phyloP scores from a whole-genome alignment of 23 tunicate species.

The Diplosoma virens region DNA sequence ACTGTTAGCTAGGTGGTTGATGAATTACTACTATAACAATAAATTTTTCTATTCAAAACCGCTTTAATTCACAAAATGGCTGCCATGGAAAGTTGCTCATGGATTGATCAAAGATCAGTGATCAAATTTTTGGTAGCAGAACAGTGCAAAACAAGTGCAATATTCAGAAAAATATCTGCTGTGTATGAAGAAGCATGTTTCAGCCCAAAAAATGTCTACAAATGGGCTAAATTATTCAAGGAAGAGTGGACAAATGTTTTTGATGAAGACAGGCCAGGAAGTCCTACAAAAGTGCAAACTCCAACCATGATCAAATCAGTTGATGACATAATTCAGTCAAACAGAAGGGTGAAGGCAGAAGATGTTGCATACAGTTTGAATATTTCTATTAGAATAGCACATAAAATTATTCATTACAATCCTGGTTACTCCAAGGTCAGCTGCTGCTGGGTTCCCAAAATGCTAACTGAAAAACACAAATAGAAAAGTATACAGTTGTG shows the following conservation, averaged over 20 bases:
- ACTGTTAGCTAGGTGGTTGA: no score
- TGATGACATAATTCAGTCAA: no score
- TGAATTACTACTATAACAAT: no score
- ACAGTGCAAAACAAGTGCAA: neutral
- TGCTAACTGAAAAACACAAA: neutral
- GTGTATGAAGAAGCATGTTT: neutral
- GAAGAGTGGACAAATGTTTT: no score
- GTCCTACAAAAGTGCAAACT: neutral
- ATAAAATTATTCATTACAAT: neutral
- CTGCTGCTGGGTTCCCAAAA: neutral
- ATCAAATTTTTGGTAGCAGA: neutral
- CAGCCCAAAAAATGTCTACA: no score
- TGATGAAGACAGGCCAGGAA: neutral
- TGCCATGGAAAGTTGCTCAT: neutral
- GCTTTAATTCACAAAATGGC: no score
- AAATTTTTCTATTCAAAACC: no score
- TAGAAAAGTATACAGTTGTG: no score
- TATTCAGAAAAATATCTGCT: neutral
- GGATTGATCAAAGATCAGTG: neutral
- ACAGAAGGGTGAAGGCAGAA: no score
- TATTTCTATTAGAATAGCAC: neutral
- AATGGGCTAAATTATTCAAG: no score
- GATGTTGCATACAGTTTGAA: no score
- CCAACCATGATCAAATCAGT: no score
- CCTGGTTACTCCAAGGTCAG: neutral